Evolutionary conservation across 2,113 vertebrate species (phyloP).

Genomic region (Varanus salvator): DNA sequence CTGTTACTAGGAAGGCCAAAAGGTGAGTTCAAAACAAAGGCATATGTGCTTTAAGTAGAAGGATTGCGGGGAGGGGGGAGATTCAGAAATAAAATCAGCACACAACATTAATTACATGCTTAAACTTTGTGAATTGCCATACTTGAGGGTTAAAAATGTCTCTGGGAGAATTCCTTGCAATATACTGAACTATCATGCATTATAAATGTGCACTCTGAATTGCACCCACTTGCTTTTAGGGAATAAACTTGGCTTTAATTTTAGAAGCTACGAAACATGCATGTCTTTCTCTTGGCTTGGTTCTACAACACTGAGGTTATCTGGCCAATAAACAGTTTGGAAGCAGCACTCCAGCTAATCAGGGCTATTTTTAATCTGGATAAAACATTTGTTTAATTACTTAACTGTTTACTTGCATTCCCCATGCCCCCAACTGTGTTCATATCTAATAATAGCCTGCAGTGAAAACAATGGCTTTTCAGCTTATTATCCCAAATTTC

Average conservation of each 20-base stretch:
- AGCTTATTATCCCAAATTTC: not conserved
- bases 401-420: conserved; percentile 15
- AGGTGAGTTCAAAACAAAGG: not conserved
- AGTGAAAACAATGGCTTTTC: conserved; percentile 12
- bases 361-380: conserved; percentile 41
- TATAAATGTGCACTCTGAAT: not conserved
- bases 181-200: not conserved
- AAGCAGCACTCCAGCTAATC: conserved; percentile 45
- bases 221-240: not conserved
- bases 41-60: not conserved
- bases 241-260: not conserved
- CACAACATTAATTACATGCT: not conserved
- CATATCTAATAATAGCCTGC: conserved; percentile 7
- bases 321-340: conserved; percentile 47
- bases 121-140: not conserved
- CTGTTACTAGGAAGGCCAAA: not conserved
- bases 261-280: conserved; percentile 28
- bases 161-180: not conserved
- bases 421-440: conserved; percentile 16
- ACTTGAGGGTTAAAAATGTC: not conserved
- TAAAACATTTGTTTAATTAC: conserved; percentile 50
- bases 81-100: not conserved
- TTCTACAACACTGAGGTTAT: conserved; percentile 38
- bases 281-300: conserved; percentile 41
- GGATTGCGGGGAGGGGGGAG: not conserved